Evolutionary conservation across 2,797 vertebrate species (phyloP).

Genomic region (Typhlichthys eigenmanni): DNA sequence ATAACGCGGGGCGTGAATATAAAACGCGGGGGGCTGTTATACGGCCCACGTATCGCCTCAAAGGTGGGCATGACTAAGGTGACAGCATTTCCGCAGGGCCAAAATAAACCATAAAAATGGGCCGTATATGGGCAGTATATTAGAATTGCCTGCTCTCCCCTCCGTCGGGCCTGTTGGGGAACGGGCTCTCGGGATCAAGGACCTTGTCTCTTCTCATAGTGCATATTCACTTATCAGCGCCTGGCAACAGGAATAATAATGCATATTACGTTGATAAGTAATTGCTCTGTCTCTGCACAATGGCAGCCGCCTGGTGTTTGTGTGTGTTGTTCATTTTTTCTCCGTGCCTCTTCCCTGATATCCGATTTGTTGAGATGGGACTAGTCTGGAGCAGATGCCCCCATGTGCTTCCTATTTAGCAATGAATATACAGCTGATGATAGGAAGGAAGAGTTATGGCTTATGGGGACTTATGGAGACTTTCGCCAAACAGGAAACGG

Average conservation of each 20-base stretch:
- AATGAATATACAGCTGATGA: constrained; percentile 42
- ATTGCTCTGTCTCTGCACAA: constrained; percentile 63
- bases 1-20: constrained; percentile 89
- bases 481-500: background rate
- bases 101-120: constrained; percentile 82
- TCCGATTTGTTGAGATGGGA: constrained; percentile 40
- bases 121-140: constrained; percentile 59
- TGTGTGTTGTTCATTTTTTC: constrained; percentile 8
- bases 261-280: constrained; percentile 69
- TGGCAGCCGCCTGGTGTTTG: constrained; percentile 50
- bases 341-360: constrained; percentile 20
- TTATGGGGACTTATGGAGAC: background rate
- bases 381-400: constrained; percentile 11
- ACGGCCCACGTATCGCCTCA: constrained; percentile 75
- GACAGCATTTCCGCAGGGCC: constrained; percentile 81
- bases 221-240: constrained; percentile 73
- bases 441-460: constrained; percentile 56
- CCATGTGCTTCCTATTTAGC: constrained; percentile 33
- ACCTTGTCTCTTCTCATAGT: constrained; percentile 48
- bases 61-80: constrained; percentile 92
- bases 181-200: constrained; percentile 63
- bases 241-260: constrained; percentile 72
- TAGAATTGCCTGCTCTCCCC: constrained; percentile 8
- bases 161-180: constrained; percentile 15
- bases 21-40: constrained; percentile 87